Evolutionary conservation across 2,113 vertebrate species (phyloP), one percentile per base, ranked within the genome.

Genomic region (Herpetotheres cachinnans): DNA sequence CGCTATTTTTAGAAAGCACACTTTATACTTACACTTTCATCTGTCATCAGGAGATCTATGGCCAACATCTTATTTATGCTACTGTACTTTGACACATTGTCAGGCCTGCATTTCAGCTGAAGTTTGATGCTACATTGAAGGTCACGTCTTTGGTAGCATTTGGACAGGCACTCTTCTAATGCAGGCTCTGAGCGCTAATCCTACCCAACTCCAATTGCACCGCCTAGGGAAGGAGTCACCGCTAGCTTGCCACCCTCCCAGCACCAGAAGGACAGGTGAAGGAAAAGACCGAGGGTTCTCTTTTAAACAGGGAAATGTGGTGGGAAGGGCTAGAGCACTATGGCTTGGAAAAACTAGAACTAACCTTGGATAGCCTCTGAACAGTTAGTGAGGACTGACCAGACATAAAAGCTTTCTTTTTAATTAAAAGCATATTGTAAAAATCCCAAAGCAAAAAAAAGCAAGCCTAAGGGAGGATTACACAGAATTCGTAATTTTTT

Each of bases 1-100:
- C 8, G 6, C 89, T 98, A 94, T 97, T 97, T 98, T 98, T 97
- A 97, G 97, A 83, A 70, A 76, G 67, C 54, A 70, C 80, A 58
- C 95, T 95, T 97, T 86, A 97, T 85, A 71, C 54, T 88, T 72
- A 62, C 55, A 78, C 76, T 96, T 91, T 89, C 47, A 78, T 92
- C 95, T 97, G 94, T 95, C 95, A 59, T 47, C 86, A 22, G 62
- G 32, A 89, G 86, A 79, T 94, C 89, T 82, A 89, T 4, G 5
- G 95, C 95, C 95, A 96, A 78, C 29, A 32, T 94, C 86, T 93
- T 62, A 71, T 92, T 92, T 94, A 92, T 90, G 92, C 94, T 97
- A 95, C 95, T 97, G 86, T 93, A 96, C 22, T 67, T 76, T 90
- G 86, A 94, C 95, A 94, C 62, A 71, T 29, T 46, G 88, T 91